Base-by-base conservation (phyloP, 1,140 invertebrate genomes). In the Thaumatotibia leucotreta region DNA sequence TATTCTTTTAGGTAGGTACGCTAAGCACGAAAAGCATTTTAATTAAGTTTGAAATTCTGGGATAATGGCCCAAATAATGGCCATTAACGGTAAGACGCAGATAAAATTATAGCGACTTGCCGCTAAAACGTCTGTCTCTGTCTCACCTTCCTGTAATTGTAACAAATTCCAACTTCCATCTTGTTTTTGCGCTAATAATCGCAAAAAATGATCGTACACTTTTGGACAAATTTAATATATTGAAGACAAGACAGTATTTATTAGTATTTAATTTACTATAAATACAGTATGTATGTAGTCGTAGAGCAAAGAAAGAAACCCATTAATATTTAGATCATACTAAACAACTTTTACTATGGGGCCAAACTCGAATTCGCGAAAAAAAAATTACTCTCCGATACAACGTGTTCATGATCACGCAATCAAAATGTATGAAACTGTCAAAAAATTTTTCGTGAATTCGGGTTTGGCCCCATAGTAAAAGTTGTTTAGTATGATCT, bases 11-110 rank as follows among this genome's bases (percentile, higher is more conserved):
- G 17, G 24, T 17, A 58, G 17, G 24, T 58, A 58, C 27, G 23
- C 52, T 3, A 58, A 58, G 52, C 10, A 17, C 3, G 0, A 4
- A 17, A 58, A 17, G n/a, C 11, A 27, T 24, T 58, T 58, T 58
- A 58, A 58, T 58, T 58, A 58, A 58, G 29, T 58, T 58, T 58
- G 27, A 27, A 58, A 29, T 31, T 58, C 52, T 58, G 52, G 17
- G 52, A 58, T 58, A 58, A 58, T 58, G 24, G 52, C 27, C 6
- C 24, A 58, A 58, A 58, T 58, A 58, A 58, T 58, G 52, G 24
- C 23, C 52, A 6, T 58, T 58, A 29, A 11, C 52, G 29, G 23
- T 58, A 58, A 29, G 52, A 27, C 50, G 11, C 14, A 31, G 24
- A 29, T 17, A 9, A 54, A 54, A 27, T 58, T 29, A 58, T 58